These are phyloP conservation scores for Myrmecophaga tridactyla DNA, from an alignment of 2,113 vertebrate genomes.

Conservation along the genomic window DNA sequence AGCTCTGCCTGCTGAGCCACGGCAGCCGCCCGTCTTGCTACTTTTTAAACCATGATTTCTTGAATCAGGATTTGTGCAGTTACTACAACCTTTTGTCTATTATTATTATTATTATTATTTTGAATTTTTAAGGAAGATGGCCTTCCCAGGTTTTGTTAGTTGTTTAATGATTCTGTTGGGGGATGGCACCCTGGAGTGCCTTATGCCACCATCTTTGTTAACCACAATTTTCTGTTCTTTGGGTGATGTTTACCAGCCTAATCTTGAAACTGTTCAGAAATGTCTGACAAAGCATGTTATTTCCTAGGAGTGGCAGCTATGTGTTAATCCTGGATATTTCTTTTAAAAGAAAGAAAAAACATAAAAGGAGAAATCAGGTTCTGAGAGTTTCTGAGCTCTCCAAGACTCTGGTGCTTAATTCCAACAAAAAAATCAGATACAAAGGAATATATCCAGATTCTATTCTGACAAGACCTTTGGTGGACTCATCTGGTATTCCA, in stretches of 20 bases:
- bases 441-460: neutral
- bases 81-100: no score
- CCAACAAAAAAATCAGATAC: neutral
- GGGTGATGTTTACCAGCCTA: conserved; percentile 52
- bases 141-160: no score
- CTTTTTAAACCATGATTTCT: no score
- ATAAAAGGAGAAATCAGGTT: neutral
- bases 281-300: neutral
- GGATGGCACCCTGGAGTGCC: no score
- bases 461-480: neutral
- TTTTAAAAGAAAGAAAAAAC: neutral
- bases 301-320: neutral
- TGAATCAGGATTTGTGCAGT: no score
- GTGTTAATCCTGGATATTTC: neutral
- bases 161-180: no score
- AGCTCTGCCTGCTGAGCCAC: no score
- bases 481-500: neutral
- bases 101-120: no score
- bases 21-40: no score
- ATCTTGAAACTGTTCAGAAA: conserved; percentile 45
- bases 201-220: no score
- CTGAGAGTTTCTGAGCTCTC: neutral
- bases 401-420: neutral
- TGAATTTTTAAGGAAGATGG: no score
- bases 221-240: neutral